Base-by-base conservation (phyloP, 1,140 invertebrate species). In the Nephila pilipes region DNA sequence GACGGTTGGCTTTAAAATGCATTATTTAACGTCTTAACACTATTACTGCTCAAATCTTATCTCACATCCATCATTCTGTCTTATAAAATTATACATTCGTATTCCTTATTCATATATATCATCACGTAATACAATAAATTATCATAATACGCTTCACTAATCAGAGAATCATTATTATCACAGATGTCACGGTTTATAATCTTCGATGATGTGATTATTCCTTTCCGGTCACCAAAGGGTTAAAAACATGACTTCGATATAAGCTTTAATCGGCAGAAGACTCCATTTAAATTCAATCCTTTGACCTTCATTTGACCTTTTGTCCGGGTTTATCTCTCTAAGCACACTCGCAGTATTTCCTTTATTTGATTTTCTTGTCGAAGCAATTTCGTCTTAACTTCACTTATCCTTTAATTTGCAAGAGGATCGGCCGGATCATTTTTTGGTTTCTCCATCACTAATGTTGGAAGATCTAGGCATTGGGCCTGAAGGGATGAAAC, bases 371-470 rank as follows among this genome's bases (percentile, higher is more conserved):
- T 75, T 75, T 32, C 29, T 75, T 29, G 16, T 75, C 29, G 69
- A 75, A 75, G 69, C 69, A 36, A 75, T 75, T 75, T 29, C 69
- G 69, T 75, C 69, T 75, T 75, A 75, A 75, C 69, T 75, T 75
- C 65, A 36, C 29, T 75, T 75, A 75, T 75, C 69, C 69, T 75
- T 75, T 75, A 75, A 75, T 75, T 75, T 75, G 69, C 69, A 75
- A 75, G 69, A 75, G 69, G 69, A 75, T 75, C 69, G 69, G 3
- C 69, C 69, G 46, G 69, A 75, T 75, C 69, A 32, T 75, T 75
- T 75, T 75, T 75, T 75, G 69, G 69, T 75, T 18, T 6, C 46
- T 46, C 46, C 46, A 4, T 75, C 69, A 16, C 69, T 75, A 75
- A 75, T 75, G 69, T 29, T 36, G 69, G 69, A 18, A 75, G 29